Evolutionary conservation across 2,888 invertebrate genomes (phyloP).

Genomic region (Sabatieria punctata): DNA sequence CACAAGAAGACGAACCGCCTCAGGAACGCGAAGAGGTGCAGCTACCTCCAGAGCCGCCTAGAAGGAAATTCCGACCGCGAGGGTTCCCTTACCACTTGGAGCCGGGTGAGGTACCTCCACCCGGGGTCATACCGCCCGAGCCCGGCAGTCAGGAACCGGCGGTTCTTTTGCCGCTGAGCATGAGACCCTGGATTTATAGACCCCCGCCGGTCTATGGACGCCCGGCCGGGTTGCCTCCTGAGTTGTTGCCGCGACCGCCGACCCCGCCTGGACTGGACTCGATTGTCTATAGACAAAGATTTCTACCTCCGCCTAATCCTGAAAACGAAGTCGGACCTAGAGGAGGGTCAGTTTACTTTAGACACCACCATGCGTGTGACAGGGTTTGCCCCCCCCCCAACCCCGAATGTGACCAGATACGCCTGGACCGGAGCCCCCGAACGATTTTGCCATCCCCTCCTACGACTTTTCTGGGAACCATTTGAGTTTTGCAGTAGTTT

Average conservation of each 20-base stretch:
- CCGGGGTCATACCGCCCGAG: neutral
- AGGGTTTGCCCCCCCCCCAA: too few species aligned
- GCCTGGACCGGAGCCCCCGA: too few species aligned
- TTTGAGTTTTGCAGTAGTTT: too few species aligned
- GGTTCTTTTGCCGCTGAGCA: neutral
- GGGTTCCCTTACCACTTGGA: conserved; percentile 4
- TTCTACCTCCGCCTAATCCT: neutral
- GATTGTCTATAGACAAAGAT: neutral
- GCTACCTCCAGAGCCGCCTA: too few species aligned
- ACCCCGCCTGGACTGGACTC: neutral
- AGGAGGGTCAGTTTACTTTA: too few species aligned
- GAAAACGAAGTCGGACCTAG: too few species aligned
- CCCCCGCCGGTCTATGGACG: neutral
- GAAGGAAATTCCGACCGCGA: too few species aligned
- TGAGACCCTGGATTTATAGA: neutral
- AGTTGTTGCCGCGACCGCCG: neutral
- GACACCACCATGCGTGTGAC: too few species aligned
- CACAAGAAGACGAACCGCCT: neutral
- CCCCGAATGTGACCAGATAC: too few species aligned
- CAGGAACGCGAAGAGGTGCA: neutral
- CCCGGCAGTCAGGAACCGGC: neutral
- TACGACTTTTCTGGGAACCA: too few species aligned
- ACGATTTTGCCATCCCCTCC: too few species aligned
- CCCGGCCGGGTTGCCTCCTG: conserved; percentile 1
- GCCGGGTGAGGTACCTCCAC: conserved; percentile 7